phyloP scores from a whole-genome alignment of 2,888 invertebrate genomes.

The Drosophila bunnanda region DNA sequence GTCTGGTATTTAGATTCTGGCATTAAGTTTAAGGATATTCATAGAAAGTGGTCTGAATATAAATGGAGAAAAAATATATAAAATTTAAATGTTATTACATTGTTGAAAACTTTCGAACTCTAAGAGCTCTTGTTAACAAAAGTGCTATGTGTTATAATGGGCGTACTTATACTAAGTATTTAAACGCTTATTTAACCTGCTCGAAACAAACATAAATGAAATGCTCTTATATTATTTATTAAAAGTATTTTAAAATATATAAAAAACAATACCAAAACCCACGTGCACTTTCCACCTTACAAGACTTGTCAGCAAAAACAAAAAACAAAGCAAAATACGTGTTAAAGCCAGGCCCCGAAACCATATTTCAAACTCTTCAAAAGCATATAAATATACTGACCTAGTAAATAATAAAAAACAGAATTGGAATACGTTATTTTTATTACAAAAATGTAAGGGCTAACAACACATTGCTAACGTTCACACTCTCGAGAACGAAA shows the following conservation, averaged over 20 bases:
- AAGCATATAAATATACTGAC: conserved; percentile 6
- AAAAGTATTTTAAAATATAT: not conserved
- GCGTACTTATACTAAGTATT: not conserved
- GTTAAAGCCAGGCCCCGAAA: not conserved
- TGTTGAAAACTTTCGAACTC: not conserved
- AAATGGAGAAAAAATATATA: too few species aligned
- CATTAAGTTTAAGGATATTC: conserved; percentile 16
- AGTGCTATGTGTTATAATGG: too few species aligned
- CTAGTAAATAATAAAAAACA: not conserved
- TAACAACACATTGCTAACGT: not conserved
- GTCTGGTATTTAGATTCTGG: conserved; percentile 32
- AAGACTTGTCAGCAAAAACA: not conserved
- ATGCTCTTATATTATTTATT: not conserved
- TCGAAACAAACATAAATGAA: not conserved
- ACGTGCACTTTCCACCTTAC: not conserved
- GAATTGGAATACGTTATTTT: not conserved
- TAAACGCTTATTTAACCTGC: not conserved
- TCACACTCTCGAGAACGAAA: conserved; percentile 19
- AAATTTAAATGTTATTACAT: not conserved
- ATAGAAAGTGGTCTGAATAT: conserved; percentile 23
- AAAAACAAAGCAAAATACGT: not conserved
- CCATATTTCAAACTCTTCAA: not conserved
- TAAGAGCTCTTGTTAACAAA: not conserved
- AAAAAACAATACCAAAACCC: not conserved
- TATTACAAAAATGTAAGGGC: not conserved